Evolutionary conservation across 2,797 vertebrate species (phyloP), one percentile per base, ranked within the genome.

Genomic region (Urocyon cinereoargenteus): DNA sequence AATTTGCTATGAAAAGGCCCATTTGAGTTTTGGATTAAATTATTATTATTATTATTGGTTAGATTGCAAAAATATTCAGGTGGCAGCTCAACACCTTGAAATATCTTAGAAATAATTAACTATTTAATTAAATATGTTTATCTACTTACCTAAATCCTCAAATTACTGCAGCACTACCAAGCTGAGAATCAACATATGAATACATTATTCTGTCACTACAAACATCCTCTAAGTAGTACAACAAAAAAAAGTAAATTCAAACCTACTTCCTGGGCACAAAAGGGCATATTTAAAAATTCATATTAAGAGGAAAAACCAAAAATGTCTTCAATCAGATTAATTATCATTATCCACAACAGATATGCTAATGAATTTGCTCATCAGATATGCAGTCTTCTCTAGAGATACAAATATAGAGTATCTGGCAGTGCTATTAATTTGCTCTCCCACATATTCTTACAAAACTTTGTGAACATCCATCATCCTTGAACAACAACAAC

Each of bases 91-190:
- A 36, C 26, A 96, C 66, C 81, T 96, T 34, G 78, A 96, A 98
- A 97, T 81, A 97, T 61, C 82, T 98, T 96, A 97, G 86, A 97
- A 98, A 96, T 98, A 94, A 98, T 53, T 36, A 97, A 57, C 82
- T 45, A 95, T 40, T 98, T 98, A 97, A 98, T 95, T 97, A 96
- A 98, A 98, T 79, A 94, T 97, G 79, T 0, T 95, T 97, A 97
- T 97, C 94, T 40, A 96, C 72, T 49, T 96, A 97, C 95, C 97
- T 95, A 97, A 84, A 75, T 95, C 96, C 94, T 97, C 64, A 96
- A 85, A 97, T 95, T 94, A 95, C 79, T 96, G 83, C 70, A 96
- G 86, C 0, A 1, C 45, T 91, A 98, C 75, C 64, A 96, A 98
- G 81, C 57, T 96, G 90, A 94, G 96, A 97, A 98, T 31, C 91